Evolutionary conservation across 1,140 invertebrate species (phyloP).

Genomic region (Temnothorax curvispinosus): DNA sequence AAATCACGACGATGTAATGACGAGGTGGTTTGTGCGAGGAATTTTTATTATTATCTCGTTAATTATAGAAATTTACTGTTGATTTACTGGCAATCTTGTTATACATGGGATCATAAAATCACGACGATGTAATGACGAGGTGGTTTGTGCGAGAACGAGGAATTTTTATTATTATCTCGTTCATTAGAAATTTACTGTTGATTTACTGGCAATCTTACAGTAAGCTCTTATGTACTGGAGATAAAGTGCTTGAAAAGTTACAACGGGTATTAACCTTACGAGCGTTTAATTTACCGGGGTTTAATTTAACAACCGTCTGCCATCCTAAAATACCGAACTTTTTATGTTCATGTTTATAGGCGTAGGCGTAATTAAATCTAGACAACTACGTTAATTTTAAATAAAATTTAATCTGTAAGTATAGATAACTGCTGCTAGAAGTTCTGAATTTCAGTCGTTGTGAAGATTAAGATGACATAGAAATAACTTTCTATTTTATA

Average conservation of each 20-base stretch:
- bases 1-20: conserved; percentile 23
- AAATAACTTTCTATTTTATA: neutral
- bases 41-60: conserved; percentile 51
- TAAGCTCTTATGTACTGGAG: conserved; percentile 12
- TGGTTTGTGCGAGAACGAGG: conserved; percentile 13
- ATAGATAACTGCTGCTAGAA: neutral
- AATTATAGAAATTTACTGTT: conserved; percentile 30
- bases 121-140: neutral
- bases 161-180: conserved; percentile 52
- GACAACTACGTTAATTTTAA: neutral
- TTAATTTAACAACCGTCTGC: conserved; percentile 38
- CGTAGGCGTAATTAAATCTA: conserved; percentile 15
- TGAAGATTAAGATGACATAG: neutral
- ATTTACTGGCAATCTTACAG: conserved; percentile 21
- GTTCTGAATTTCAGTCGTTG: neutral
- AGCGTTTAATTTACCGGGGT: conserved; percentile 19
- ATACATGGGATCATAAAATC: no score
- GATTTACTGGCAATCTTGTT: conserved; percentile 30
- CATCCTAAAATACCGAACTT: neutral
- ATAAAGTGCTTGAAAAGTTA: conserved; percentile 41
- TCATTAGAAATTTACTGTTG: conserved; percentile 28
- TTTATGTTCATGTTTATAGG: conserved; percentile 5
- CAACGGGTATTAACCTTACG: conserved; percentile 39
- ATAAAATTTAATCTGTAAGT: neutral
- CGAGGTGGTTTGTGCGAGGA: neutral